Conservation (phyloP, 2,797 vertebrate genomes). For the Coregonus sp. region DNA sequence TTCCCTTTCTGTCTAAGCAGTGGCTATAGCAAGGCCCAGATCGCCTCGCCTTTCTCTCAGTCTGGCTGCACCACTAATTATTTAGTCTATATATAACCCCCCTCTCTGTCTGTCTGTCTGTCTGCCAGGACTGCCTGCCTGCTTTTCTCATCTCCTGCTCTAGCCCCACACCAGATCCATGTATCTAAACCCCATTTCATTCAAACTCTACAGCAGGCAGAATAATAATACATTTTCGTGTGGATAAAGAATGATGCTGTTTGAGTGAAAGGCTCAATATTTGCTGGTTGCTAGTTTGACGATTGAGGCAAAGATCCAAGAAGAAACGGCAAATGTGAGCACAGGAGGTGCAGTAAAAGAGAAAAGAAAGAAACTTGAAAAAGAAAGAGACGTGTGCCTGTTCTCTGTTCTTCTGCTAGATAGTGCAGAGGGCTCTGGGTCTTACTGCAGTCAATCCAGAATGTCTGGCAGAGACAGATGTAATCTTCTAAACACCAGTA, state of each 20-base stretch:
- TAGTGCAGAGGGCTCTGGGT: not conserved
- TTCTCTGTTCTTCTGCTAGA: not conserved
- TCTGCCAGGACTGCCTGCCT: not conserved
- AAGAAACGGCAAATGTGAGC: not conserved
- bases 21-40: not conserved
- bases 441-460: not conserved
- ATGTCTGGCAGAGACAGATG: not conserved
- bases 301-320: not conserved
- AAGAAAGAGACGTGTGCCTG: not conserved
- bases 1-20: not conserved
- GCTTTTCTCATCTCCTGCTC: not conserved
- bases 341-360: not conserved
- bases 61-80: conserved; percentile 8
- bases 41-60: not conserved
- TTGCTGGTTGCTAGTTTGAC: not conserved
- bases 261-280: not conserved
- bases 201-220: not conserved
- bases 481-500: not conserved
- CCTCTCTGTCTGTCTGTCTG: not conserved
- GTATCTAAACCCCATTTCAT: not conserved
- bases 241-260: not conserved
- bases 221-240: not conserved
- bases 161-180: not conserved
- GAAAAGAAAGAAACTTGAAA: not conserved
- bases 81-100: not conserved